These are phyloP conservation scores for Corynorhinus townsendii DNA, from an alignment of 2,113 vertebrate species.

Conservation along the genomic window DNA sequence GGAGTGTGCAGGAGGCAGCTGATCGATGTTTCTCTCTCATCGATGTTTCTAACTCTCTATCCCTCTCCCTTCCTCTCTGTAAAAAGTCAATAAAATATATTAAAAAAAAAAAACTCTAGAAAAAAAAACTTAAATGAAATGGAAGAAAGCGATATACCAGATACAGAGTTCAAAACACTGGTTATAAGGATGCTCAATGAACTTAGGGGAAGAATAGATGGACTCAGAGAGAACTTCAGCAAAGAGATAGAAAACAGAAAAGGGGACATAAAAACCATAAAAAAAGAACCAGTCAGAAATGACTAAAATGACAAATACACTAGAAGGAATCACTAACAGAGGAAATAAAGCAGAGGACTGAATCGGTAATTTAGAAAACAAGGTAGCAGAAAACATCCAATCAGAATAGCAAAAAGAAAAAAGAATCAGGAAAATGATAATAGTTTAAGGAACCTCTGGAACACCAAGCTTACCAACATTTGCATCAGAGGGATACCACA, in stretches of 20 bases:
- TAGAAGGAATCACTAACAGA: background rate
- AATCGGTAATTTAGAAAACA: background rate
- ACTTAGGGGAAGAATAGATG: background rate
- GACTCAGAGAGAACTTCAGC: background rate
- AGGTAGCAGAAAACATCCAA: background rate
- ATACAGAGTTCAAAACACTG: background rate
- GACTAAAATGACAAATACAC: background rate
- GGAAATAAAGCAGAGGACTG: background rate
- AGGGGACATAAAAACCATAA: background rate
- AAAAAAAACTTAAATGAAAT: background rate
- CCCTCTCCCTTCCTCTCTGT: too few species aligned
- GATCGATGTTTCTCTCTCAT: too few species aligned
- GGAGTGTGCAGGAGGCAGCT: too few species aligned
- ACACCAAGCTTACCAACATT: background rate
- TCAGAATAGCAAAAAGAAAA: background rate
- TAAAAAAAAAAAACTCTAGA: too few species aligned
- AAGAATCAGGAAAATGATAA: background rate
- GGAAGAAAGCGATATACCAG: background rate
- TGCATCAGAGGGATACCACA: background rate
- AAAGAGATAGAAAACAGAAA: background rate
- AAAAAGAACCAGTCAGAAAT: background rate
- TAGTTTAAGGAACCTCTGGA: background rate
- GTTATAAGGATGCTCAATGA: background rate
- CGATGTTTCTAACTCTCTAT: too few species aligned
- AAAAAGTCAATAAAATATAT: too few species aligned